These are phyloP conservation scores for Lochmaea crataegi DNA, from an alignment of 2,888 invertebrate genomes.

Conservation along the genomic window DNA sequence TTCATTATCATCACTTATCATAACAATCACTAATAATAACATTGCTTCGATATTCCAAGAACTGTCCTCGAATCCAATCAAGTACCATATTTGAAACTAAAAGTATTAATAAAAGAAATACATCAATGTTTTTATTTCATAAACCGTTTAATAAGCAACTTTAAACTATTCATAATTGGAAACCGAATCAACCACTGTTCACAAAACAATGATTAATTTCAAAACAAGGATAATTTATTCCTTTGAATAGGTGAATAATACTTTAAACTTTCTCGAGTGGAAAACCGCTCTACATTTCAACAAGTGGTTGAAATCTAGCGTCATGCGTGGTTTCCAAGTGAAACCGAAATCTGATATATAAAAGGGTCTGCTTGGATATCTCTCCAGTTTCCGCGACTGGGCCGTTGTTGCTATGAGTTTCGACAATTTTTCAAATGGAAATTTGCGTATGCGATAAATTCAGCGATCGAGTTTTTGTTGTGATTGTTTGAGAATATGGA, in stretches of 20 bases:
- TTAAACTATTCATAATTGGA: no score
- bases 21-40: no score
- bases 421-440: background rate
- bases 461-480: background rate
- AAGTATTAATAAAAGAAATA: no score
- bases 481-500: background rate
- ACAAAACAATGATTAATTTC: background rate
- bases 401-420: background rate
- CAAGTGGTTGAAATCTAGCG: slow-evolving; percentile 21
- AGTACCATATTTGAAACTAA: no score
- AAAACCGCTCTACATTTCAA: slow-evolving; percentile 1
- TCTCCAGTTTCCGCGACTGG: slow-evolving; percentile 21
- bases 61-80: no score
- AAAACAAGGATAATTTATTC: background rate
- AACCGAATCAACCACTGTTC: no score
- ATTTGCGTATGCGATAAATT: background rate
- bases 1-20: no score
- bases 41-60: no score
- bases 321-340: slow-evolving; percentile 23
- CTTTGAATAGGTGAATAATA: background rate
- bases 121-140: no score
- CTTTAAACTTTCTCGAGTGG: background rate
- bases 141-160: no score
- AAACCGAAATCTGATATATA: slow-evolving; percentile 25
- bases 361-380: slow-evolving; percentile 8